A percentile compares a stretch with the other conserved stretches of the same genome.
Conservation (phyloP, 2,888 invertebrate genomes). For the Dryocosmus kuriphilus region DNA sequence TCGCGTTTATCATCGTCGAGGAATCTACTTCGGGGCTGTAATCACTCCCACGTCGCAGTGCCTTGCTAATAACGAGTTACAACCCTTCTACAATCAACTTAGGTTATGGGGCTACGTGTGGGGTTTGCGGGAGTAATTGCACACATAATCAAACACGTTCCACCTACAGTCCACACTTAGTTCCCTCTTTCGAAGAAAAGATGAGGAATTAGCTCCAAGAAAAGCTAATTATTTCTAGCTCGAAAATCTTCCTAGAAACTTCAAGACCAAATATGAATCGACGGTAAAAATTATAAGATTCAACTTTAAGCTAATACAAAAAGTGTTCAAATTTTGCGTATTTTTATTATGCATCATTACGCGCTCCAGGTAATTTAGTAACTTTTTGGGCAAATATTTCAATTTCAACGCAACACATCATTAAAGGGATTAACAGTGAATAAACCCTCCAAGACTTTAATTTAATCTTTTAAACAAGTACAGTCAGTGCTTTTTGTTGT, state of each 20-base stretch:
- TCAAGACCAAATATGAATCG: neutral
- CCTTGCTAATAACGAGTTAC: slow-evolving; percentile 74
- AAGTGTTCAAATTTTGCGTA: no score
- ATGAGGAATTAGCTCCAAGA: slow-evolving; percentile 13
- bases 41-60: slow-evolving; percentile 68
- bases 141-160: slow-evolving; percentile 74
- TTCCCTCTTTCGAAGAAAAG: slow-evolving; percentile 39
- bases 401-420: no score
- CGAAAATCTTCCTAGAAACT: neutral
- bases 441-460: no score
- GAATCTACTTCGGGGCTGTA: slow-evolving; percentile 72
- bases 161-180: slow-evolving; percentile 54
- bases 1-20: slow-evolving; percentile 71
- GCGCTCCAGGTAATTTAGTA: no score
- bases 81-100: slow-evolving; percentile 68
- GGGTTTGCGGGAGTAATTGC: slow-evolving; percentile 72
- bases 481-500: no score
- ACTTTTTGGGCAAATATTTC: no score
- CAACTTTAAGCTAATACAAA: no score
- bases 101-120: slow-evolving; percentile 53
- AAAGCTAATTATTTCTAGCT: slow-evolving; percentile 10
- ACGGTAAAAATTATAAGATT: no score
- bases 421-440: no score
- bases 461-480: no score
- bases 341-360: no score